Evolutionary conservation across 2,888 invertebrate genomes (phyloP), one percentile per base, ranked within the genome.

Genomic region (Peribatodes rhomboidaria): DNA sequence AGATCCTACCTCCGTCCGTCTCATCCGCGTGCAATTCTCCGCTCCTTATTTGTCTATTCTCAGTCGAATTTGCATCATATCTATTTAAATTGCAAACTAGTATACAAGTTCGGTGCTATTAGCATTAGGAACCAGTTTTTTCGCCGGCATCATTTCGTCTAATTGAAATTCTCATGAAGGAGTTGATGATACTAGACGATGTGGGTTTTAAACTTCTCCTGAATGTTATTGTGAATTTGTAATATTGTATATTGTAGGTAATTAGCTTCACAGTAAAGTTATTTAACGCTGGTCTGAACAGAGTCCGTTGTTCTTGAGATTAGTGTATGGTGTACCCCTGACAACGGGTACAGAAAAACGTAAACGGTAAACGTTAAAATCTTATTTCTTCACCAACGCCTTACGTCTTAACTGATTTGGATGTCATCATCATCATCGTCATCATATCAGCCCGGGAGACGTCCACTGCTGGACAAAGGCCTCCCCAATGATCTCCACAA

Each of bases 61-160:
- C 58, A 54, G 53, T 42, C 62, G 35, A 52, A 71, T 73, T 71
- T 69, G 73, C 73, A 73, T 73, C 69, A 71, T 73, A 73, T 73
- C 73, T 73, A 73, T 73, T 71, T 69, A 73, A 73, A 71, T 69
- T 68, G 69, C 68, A 60, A 68, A 67, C 73, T 69, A 65, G 66
- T 58, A 68, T 67, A 68, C 69, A 70, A 69, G 68, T 73, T 71
- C 64, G 68, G 42, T 60, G 55, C 63, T 27, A 73, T 73, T 73
- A 66, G 69, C 73, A 73, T 73, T 67, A 65, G 65, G 61, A 73
- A 68, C 73, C 67, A 66, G 73, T 73, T 73, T 66, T 69, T 67
- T 53, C 33, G 63, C 55, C 60, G 63, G 52, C 60, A 56, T 33
- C 56, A 47, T 67, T 63, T 52, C 50, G 61, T 60, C 65, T 61